Base-by-base conservation (phyloP, 2,888 invertebrate species). In the Digitonthophagus gazella region DNA sequence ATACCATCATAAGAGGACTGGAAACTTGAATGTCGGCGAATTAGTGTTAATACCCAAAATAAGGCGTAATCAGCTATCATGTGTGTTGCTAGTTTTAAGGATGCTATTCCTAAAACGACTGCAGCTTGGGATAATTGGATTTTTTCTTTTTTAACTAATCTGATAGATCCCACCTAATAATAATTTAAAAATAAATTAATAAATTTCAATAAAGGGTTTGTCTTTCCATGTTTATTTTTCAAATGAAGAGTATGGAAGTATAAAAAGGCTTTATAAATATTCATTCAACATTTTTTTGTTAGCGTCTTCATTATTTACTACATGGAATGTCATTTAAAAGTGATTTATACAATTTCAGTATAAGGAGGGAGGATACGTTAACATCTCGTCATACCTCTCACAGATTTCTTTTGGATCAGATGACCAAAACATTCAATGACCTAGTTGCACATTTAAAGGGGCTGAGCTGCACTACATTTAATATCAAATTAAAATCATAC, bases 31-130 rank as follows among this genome's bases (percentile, higher is more conserved):
- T 87, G 78, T 75, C 82, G 80, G 71, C 83, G 75, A 75, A 87
- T 84, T 78, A 83, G 72, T 83, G 81, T 81, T 65, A 96, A 80
- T n/a, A 95, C 84, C 91, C 93, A 93, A 79, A 87, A 94, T 0
- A 96, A 82, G 16, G 90, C 87, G 79, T 92, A 93, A 81, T 96
- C 96, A 1, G 90, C 87, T 15, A 88, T 81, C 78, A 96, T 89
- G 76, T 93, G 91, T 61, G 91, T 88, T 19, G 87, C 81, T 11
- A 95, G 83, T 78, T 95, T 93, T 69, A 93, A 82, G 0, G 89
- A 87, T 0, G 91, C 88, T 14, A 91, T 83, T 0, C 86, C 76
- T 79, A 94, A 85, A 72, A 92, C 87, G 14, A 85, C 79, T 0
- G 84, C 74, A 0, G 81, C 89, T 80, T 79, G 87, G 67, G 79